Evolutionary conservation across 92 coral and sea anemone genomes (phyloP).

Genomic region (Epizoanthus stellaris): DNA sequence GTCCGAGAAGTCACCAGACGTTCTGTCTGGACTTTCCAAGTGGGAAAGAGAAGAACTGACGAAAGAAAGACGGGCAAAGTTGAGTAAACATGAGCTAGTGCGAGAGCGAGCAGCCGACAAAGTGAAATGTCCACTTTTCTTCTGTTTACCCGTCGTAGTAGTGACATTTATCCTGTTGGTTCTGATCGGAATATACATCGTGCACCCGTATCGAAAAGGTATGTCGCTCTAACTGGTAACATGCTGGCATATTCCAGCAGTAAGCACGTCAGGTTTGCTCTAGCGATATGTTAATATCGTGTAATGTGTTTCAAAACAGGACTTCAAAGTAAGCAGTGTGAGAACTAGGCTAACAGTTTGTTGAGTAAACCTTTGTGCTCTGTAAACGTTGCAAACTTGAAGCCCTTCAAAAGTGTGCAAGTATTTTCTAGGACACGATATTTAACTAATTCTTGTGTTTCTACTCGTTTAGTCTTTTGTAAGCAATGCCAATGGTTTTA

Average conservation of each 20-base stretch:
- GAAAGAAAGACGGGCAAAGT: constrained; percentile 66
- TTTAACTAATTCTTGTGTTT: background rate
- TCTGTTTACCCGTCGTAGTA: constrained; percentile 87
- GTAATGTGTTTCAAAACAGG: background rate
- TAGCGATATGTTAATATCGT: background rate
- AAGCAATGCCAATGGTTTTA: background rate
- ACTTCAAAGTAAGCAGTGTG: background rate
- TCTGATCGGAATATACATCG: constrained; percentile 82
- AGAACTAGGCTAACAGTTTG: background rate
- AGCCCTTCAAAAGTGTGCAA: constrained; percentile 18
- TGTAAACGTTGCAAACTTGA: background rate
- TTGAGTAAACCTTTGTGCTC: background rate
- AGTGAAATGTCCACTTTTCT: constrained; percentile 89
- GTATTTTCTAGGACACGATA: background rate
- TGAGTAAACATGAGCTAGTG: constrained; percentile 72
- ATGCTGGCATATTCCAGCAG: background rate
- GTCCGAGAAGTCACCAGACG: background rate
- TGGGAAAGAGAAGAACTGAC: constrained; percentile 82
- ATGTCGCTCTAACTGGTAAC: constrained; percentile 1
- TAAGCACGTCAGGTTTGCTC: background rate
- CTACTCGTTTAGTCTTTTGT: background rate
- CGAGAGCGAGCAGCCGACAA: constrained; percentile 86
- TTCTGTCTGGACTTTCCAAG: constrained; percentile 65
- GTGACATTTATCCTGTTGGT: constrained; percentile 77
- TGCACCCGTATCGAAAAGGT: constrained; percentile 85